Evolutionary conservation across 2,888 invertebrate genomes (phyloP).

Genomic region (Pachycephus smyrnensis): DNA sequence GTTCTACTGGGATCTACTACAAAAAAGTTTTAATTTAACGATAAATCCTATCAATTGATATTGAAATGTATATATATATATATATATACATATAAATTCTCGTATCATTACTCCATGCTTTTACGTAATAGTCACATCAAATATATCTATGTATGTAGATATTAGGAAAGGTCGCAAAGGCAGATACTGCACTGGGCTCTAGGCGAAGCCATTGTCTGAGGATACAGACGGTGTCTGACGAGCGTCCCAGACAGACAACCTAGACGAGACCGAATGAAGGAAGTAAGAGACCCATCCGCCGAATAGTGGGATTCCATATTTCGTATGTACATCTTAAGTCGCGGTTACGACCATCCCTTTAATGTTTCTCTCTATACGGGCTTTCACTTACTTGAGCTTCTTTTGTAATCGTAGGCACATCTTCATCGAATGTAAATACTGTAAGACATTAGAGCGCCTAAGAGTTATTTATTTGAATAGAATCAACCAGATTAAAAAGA

Average conservation of each 20-base stretch:
- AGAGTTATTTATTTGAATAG: background rate
- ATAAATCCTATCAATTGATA: background rate
- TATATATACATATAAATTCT: background rate
- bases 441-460: background rate
- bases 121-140: background rate
- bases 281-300: background rate
- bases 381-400: slow-evolving; percentile 70
- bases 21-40: background rate
- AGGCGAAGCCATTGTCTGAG: slow-evolving; percentile 28
- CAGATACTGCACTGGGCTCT: slow-evolving; percentile 3
- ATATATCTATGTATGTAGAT: background rate
- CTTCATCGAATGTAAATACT: slow-evolving; percentile 63
- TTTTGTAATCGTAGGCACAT: slow-evolving; percentile 70
- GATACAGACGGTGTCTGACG: slow-evolving; percentile 23
- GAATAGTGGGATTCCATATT: background rate
- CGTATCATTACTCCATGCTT: background rate
- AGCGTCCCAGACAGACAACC: slow-evolving; percentile 9
- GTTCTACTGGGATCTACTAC: background rate
- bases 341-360: background rate
- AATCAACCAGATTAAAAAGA: background rate
- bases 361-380: background rate
- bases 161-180: background rate
- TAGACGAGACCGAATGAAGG: slow-evolving; percentile 4
- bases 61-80: too few species aligned
- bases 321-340: background rate